phyloP scores from a whole-genome alignment of 2,888 invertebrate species.

The Nephrocerus scutellatus region DNA sequence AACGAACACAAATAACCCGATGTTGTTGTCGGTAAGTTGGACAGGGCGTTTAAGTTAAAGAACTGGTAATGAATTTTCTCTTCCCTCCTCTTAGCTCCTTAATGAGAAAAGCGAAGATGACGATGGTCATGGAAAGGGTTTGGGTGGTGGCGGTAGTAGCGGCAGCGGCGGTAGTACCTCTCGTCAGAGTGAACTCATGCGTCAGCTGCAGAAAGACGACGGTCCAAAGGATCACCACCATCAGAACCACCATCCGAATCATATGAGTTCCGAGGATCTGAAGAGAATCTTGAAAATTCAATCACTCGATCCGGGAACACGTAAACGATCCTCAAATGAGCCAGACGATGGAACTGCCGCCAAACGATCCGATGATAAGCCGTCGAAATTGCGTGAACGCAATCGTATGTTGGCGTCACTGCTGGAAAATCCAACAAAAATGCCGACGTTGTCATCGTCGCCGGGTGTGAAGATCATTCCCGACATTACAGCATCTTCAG shows the following conservation, averaged over 20 bases:
- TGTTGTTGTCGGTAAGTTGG: constrained; percentile 58
- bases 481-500: constrained; percentile 42
- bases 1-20: constrained; percentile 52
- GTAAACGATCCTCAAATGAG: constrained; percentile 60
- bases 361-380: constrained; percentile 45
- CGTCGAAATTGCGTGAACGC: constrained; percentile 69
- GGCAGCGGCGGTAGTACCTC: constrained; percentile 42
- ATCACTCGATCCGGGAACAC: constrained; percentile 43
- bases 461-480: constrained; percentile 45
- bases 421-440: constrained; percentile 66
- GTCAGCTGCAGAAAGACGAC: constrained; percentile 50
- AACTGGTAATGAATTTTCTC: constrained; percentile 13
- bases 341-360: constrained; percentile 50
- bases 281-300: constrained; percentile 44
- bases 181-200: constrained; percentile 52
- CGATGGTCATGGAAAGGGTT: constrained; percentile 54
- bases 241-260: constrained; percentile 33
- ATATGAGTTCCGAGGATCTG: constrained; percentile 45
- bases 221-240: constrained; percentile 32
- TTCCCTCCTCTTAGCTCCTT: constrained; percentile 54
- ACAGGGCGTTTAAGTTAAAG: neutral
- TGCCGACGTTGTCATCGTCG: constrained; percentile 49
- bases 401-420: constrained; percentile 81
- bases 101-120: constrained; percentile 79
- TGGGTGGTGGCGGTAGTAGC: constrained; percentile 13